Percentiles rank a stretch among this genome's conserved stretches.
These are phyloP conservation scores for Tipula helvola DNA, from an alignment of 2,888 invertebrate species.

Conservation along the genomic window DNA sequence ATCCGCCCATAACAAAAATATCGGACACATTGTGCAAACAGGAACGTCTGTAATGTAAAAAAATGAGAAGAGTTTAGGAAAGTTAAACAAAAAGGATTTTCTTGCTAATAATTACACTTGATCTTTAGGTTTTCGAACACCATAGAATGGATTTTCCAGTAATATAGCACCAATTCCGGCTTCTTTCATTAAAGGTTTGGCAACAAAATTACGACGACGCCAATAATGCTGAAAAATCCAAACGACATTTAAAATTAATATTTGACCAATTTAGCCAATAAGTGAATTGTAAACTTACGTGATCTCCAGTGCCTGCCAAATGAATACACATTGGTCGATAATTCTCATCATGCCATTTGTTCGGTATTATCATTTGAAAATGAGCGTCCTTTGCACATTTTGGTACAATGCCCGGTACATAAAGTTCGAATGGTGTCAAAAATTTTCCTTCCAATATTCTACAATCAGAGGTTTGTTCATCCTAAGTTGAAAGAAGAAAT, in stretches of 20 bases:
- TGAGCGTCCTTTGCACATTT: constrained; percentile 69
- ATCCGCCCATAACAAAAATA: constrained; percentile 98
- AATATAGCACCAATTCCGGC: constrained; percentile 86
- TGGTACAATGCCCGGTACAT: constrained; percentile 79
- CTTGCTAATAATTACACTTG: constrained; percentile 53
- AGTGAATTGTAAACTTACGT: constrained; percentile 52
- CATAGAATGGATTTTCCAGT: constrained; percentile 95
- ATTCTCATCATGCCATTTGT: constrained; percentile 56
- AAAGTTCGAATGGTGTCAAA: constrained; percentile 64
- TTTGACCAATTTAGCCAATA: not conserved
- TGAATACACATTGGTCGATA: constrained; percentile 83
- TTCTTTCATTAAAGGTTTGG: constrained; percentile 79
- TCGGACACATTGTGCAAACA: constrained; percentile 91
- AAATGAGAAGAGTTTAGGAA: constrained; percentile 13
- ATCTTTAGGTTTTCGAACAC: constrained; percentile 72
- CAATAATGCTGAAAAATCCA: constrained; percentile 63
- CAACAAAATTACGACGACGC: constrained; percentile 79
- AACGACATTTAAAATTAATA: not conserved
- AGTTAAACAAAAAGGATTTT: not conserved
- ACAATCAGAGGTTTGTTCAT: constrained; percentile 60
- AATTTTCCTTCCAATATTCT: constrained; percentile 79
- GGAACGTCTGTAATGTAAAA: constrained; percentile 52
- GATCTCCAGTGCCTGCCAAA: constrained; percentile 96
- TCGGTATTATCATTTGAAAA: constrained; percentile 73
- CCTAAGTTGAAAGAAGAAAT: constrained; percentile 35